phyloP scores from a whole-genome alignment of 2,113 vertebrate genomes.

The Spilogale gracilis region DNA sequence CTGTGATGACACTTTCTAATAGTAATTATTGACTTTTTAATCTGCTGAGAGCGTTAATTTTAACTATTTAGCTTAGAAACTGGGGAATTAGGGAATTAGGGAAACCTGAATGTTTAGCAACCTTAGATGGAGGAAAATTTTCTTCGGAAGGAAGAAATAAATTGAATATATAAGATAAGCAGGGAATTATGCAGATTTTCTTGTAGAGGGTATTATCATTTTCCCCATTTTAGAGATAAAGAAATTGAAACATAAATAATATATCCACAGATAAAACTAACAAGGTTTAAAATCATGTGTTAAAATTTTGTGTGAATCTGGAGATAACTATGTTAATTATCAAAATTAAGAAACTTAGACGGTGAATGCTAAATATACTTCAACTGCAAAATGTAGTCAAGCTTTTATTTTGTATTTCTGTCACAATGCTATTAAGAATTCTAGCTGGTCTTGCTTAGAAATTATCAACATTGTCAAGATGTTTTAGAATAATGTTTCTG shows the following conservation, averaged over 20 bases:
- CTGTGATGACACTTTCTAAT: neutral
- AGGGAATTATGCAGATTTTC: neutral
- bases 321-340: neutral
- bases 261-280: neutral
- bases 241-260: neutral
- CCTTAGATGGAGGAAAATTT: neutral
- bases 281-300: neutral
- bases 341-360: neutral
- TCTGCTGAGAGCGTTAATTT: neutral
- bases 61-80: neutral
- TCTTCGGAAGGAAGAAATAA: neutral
- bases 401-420: neutral
- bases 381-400: neutral
- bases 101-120: neutral
- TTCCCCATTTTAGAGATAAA: neutral
- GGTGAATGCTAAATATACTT: neutral
- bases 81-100: neutral
- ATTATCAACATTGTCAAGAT: neutral
- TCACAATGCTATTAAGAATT: neutral
- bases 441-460: neutral
- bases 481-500: neutral
- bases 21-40: neutral
- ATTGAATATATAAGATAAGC: neutral
- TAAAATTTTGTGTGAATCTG: neutral
- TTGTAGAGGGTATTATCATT: neutral